Base-by-base conservation (phyloP, 2,797 vertebrate genomes). In the Megalops cyprinoides region DNA sequence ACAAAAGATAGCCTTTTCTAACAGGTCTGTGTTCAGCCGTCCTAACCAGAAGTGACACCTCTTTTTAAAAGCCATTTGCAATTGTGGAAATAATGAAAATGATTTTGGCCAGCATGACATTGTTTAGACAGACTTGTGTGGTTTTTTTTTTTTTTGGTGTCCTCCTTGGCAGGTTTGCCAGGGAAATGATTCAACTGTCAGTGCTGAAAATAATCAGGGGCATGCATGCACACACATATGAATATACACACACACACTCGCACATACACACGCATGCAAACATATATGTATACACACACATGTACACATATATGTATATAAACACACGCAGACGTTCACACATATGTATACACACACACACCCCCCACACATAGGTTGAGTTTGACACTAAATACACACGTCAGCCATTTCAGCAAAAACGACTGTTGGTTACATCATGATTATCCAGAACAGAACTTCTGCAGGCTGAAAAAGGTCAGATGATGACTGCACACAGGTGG, bases 41-140 rank as follows among this genome's bases (percentile, higher is more conserved):
- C 84, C 90, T 96, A 97, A 98, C 95, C 94, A 94, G 94, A 96
- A 94, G 93, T 94, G 96, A 97, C 96, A 95, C 95, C 92, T 95
- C 93, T 93, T 91, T 89, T 82, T 82, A 82, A 86, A 82, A 90
- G 90, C 76, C 91, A 92, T 91, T 91, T 91, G 93, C 91, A 92
- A 94, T 84, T 67, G 87, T 81, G 76, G 88, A 86, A 85, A 85
- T 93, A 93, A 94, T 95, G 91, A 93, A 94, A 90, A 93, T 87
- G 91, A 79, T 82, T 58, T 74, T 71, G 42, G 42, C 67, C 44
- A 53, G 62, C 55, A 71, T 74, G 71, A 49, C 81, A 62, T 79
- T 51, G 25, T 79, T 78, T 31, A 71, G 69, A 62, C 23, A 77
- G 56, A 44, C 42, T 28, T n/a, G n/a, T n/a, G n/a, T n/a, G n/a